Evolutionary conservation across 30 jellyfish, hydroid and myxozoan genomes (phyloP).

Genomic region (Aurelia sp.): DNA sequence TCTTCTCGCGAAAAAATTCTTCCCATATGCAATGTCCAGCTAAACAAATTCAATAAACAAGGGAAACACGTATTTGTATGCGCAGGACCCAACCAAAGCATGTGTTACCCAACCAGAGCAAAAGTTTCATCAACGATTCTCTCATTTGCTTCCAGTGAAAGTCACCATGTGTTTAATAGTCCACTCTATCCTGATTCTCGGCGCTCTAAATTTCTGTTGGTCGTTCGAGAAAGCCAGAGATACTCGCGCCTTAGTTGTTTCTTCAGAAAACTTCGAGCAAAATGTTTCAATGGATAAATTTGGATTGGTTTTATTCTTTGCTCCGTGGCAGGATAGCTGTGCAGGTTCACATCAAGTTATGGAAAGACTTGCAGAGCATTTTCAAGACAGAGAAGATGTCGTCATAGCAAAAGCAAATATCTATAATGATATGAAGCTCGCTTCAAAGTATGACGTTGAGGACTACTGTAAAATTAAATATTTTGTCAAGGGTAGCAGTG

Average conservation of each 20-base stretch:
- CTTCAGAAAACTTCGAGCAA: conserved; percentile 63
- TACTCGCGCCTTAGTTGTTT: conserved; percentile 14
- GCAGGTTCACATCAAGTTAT: conserved; percentile 49
- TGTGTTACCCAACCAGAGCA: background rate
- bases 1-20: too few species aligned
- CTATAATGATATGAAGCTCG: conserved; percentile 79
- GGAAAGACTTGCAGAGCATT: conserved; percentile 68
- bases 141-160: background rate
- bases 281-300: conserved; percentile 64
- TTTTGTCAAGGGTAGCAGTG: conserved; percentile 92
- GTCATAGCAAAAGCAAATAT: conserved; percentile 82
- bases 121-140: background rate
- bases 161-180: background rate
- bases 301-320: conserved; percentile 82
- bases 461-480: conserved; percentile 85
- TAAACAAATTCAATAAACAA: too few species aligned
- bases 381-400: conserved; percentile 45
- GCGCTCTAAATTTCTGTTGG: conserved; percentile 4
- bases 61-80: background rate
- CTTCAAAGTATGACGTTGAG: conserved; percentile 73
- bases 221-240: conserved; percentile 60
- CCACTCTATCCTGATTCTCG: background rate
- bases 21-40: too few species aligned
- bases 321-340: conserved; percentile 94
- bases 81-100: background rate